A percentile compares a stretch with the other conserved stretches of the same genome.
Conservation (phyloP, 1,140 invertebrate species). For the Ectropis grisescens region DNA sequence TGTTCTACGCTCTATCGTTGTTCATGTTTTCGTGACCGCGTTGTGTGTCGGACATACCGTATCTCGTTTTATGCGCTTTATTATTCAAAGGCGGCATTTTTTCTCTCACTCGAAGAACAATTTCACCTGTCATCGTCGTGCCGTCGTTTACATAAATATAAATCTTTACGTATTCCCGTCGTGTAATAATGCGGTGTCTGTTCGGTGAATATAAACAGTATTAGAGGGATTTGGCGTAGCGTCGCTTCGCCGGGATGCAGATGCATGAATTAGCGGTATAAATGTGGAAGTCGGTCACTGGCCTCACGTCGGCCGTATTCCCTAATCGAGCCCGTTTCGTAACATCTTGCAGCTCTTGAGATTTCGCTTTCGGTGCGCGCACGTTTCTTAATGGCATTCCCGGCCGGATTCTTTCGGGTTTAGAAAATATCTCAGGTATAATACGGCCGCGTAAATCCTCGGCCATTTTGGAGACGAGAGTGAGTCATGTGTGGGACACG, state of each 20-base stretch:
- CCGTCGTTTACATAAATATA: slow-evolving; percentile 41
- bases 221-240: slow-evolving; percentile 26
- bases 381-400: slow-evolving; percentile 22
- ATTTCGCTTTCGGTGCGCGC: slow-evolving; percentile 47
- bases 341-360: slow-evolving; percentile 30
- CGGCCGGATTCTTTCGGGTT: slow-evolving; percentile 16
- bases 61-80: slow-evolving; percentile 14
- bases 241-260: slow-evolving; percentile 40
- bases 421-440: slow-evolving; percentile 30
- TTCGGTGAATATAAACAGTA: slow-evolving; percentile 42
- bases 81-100: slow-evolving; percentile 24
- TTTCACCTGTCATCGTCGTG: slow-evolving; percentile 37
- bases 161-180: slow-evolving; percentile 45
- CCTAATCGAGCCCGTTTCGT: slow-evolving; percentile 54
- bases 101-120: slow-evolving; percentile 27
- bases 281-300: slow-evolving; percentile 62
- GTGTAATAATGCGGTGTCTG: slow-evolving; percentile 20
- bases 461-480: too few species aligned
- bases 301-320: slow-evolving; percentile 39
- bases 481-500: slow-evolving; percentile 42
- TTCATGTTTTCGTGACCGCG: slow-evolving; percentile 23
- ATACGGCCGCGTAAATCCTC: too few species aligned
- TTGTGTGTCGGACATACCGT: slow-evolving; percentile 13
- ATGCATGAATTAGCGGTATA: slow-evolving; percentile 60
- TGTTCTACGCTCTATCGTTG: slow-evolving; percentile 21